Percentiles rank a stretch among this genome's conserved stretches.
These are phyloP conservation scores for Aurelia sp. DNA, from an alignment of 30 jellyfish, hydroid and myxozoan genomes.

Conservation along the genomic window DNA sequence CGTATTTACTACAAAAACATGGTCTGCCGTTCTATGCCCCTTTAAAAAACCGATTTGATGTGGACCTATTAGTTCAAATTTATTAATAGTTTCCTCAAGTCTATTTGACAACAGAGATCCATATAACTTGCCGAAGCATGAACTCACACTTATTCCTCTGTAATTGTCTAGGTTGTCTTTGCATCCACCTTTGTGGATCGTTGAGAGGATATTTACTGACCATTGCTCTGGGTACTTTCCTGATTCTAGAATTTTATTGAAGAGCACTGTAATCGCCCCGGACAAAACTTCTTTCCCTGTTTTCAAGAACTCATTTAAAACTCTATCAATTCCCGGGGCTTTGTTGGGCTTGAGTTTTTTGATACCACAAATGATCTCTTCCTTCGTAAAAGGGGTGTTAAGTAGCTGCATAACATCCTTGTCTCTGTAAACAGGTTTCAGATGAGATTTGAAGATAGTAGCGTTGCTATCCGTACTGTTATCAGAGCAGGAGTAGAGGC, in stretches of 20 bases:
- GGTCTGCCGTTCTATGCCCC: too few relatives aligned
- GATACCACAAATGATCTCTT: too few relatives aligned
- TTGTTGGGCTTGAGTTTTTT: too few relatives aligned
- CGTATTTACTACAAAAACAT: too few relatives aligned
- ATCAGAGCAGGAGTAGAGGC: background rate
- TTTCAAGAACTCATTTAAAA: constrained; percentile 10
- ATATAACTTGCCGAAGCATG: background rate
- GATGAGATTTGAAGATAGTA: too few relatives aligned
- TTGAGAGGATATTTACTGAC: background rate
- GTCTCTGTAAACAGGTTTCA: too few relatives aligned
- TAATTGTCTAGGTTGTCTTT: constrained; percentile 9
- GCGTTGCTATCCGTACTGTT: background rate
- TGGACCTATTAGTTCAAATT: background rate
- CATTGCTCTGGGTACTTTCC: constrained; percentile 16
- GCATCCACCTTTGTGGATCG: constrained; percentile 1
- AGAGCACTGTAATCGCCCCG: background rate
- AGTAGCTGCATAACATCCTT: too few relatives aligned
- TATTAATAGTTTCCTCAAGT: background rate
- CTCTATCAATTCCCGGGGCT: background rate
- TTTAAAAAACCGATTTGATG: constrained; percentile 9
- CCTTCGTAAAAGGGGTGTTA: too few relatives aligned
- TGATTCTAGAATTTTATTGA: background rate
- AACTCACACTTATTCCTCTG: constrained; percentile 24
- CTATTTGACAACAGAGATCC: background rate
- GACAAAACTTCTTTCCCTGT: background rate